Conservation (phyloP, 2,888 invertebrate species). For the Chironomus riparius region DNA sequence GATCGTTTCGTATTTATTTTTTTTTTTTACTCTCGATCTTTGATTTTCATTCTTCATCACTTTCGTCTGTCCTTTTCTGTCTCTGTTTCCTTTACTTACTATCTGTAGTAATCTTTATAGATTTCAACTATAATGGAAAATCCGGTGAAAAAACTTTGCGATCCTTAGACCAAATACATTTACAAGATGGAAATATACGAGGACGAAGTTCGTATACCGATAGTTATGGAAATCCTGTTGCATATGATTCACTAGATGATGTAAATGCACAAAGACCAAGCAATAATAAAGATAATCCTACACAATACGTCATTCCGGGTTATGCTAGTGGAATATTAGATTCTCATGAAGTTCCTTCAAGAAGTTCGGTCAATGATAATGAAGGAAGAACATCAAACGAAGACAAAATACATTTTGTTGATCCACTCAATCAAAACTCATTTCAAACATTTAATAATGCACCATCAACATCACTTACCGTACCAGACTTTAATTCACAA, state of each 20-base stretch:
- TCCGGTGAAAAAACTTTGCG: not conserved
- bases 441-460: not conserved
- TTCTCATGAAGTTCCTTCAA: not conserved
- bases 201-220: not conserved
- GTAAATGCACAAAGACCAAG: not conserved
- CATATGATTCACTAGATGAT: not conserved
- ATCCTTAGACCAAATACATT: not conserved
- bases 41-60: not conserved
- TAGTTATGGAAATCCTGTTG: constrained; percentile 20
- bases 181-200: not conserved
- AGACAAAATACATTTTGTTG: constrained; percentile 13
- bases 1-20: not conserved
- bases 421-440: not conserved
- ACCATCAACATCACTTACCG: not conserved
- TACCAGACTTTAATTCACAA: not conserved
- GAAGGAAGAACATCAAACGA: not conserved
- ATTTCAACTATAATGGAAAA: constrained; percentile 16
- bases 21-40: not conserved
- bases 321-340: constrained; percentile 12
- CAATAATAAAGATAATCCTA: not conserved
- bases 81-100: not conserved
- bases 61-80: not conserved
- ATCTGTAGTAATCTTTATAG: constrained; percentile 11
- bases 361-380: not conserved
- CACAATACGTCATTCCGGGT: constrained; percentile 12